phyloP scores from a whole-genome alignment of 2,113 vertebrate genomes.

The Spea multiplicata region DNA sequence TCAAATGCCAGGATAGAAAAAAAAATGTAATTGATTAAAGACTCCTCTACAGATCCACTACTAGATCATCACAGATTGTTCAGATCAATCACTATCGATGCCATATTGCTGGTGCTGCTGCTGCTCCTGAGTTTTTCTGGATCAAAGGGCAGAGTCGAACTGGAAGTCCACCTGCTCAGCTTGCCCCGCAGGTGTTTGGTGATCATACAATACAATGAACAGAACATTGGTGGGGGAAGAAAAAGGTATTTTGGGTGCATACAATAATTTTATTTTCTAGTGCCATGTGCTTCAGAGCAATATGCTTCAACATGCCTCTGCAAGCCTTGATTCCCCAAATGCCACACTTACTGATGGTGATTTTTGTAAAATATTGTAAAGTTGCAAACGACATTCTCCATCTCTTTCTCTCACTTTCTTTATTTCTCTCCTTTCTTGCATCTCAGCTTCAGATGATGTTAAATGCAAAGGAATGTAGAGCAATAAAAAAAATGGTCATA shows the following conservation, averaged over 20 bases:
- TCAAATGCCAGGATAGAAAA: conserved; percentile 6
- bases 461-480: conserved; percentile 38
- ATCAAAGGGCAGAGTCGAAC: conserved; percentile 30
- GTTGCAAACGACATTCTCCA: neutral
- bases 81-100: conserved; percentile 43
- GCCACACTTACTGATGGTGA: neutral
- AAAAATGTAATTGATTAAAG: neutral
- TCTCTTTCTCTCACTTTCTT: neutral
- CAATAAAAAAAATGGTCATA: conserved; percentile 25
- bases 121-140: conserved; percentile 34
- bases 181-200: conserved; percentile 26
- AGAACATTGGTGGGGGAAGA: conserved; percentile 14
- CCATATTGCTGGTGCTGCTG: conserved; percentile 31
- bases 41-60: conserved; percentile 33
- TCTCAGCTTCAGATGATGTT: neutral
- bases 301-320: neutral
- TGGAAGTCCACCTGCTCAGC: conserved; percentile 39
- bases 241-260: conserved; percentile 20
- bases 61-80: conserved; percentile 31
- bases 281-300: neutral
- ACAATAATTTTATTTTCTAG: neutral
- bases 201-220: conserved; percentile 6
- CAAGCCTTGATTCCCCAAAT: neutral
- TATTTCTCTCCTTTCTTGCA: neutral
- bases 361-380: conserved; percentile 1